A percentile compares a stretch with the other conserved stretches of the same genome.
Evolutionary conservation across 2,113 vertebrate species (phyloP).

Genomic region (Cebus imitator): DNA sequence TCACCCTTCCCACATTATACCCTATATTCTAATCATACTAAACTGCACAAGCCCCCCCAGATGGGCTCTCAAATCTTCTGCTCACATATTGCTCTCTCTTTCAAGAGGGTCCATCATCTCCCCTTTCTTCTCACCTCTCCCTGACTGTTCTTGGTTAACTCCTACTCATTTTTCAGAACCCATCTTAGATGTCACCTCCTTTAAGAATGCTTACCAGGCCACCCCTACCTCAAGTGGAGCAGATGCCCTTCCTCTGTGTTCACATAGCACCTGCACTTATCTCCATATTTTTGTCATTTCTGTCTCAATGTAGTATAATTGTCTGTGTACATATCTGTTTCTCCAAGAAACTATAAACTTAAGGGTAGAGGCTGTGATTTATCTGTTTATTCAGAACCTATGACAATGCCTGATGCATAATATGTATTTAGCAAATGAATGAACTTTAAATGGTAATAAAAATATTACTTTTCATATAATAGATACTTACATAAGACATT

Average conservation of each 20-base stretch:
- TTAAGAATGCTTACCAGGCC: background rate
- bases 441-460: constrained; percentile 25
- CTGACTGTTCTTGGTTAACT: background rate
- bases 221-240: background rate
- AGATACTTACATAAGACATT: background rate
- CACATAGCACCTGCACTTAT: background rate
- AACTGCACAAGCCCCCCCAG: background rate
- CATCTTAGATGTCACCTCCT: background rate
- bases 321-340: background rate
- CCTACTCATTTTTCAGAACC: background rate
- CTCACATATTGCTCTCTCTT: background rate
- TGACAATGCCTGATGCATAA: background rate
- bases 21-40: background rate
- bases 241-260: constrained; percentile 32
- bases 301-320: background rate
- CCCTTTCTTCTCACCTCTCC: background rate
- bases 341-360: background rate
- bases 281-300: background rate
- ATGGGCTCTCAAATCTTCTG: background rate
- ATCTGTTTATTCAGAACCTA: background rate
- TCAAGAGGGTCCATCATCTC: background rate
- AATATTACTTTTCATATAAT: constrained; percentile 34
- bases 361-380: background rate
- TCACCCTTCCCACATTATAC: background rate
- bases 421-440: constrained; percentile 7